Conservation (phyloP, 2,113 vertebrate genomes). For the Ascaphus truei region DNA sequence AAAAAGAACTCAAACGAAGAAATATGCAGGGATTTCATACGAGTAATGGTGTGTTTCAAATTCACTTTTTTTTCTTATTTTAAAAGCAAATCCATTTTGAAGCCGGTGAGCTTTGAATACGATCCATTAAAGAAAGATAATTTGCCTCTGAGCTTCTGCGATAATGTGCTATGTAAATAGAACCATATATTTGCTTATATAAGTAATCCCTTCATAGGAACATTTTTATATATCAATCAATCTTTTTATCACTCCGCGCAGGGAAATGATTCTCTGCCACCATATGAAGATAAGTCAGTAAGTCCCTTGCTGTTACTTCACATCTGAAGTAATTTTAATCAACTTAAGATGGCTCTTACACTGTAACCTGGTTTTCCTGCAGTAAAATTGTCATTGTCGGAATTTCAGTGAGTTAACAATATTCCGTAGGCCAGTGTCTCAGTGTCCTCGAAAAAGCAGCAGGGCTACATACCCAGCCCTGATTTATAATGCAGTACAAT, state of each 20-base stretch:
- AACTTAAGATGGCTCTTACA: conserved; percentile 28
- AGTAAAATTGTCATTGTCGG: conserved; percentile 26
- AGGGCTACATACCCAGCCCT: too few species aligned
- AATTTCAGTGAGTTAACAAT: conserved; percentile 31
- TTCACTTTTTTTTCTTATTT: conserved; percentile 25
- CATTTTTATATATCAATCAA: conserved; percentile 34
- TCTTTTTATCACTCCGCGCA: conserved; percentile 30
- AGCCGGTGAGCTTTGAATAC: conserved; percentile 30
- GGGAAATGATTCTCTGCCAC: conserved; percentile 29
- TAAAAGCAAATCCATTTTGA: conserved; percentile 29
- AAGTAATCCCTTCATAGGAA: conserved; percentile 33
- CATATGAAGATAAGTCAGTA: conserved; percentile 31
- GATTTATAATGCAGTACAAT: too few species aligned
- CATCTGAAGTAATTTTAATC: conserved; percentile 35
- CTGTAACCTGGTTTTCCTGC: conserved; percentile 16
- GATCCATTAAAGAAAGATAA: conserved; percentile 33
- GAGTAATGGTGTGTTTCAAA: conserved; percentile 17
- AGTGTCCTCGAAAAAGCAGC: too few species aligned
- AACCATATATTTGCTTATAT: conserved; percentile 34
- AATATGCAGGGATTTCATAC: conserved; percentile 7
- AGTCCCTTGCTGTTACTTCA: conserved; percentile 36
- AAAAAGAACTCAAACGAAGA: neutral
- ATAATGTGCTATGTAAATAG: conserved; percentile 34
- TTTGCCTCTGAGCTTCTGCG: conserved; percentile 17
- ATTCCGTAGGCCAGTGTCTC: neutral